Percentiles rank a stretch among this genome's conserved stretches.
Conservation (phyloP, 2,888 invertebrate species). For the Nomada ferruginata region DNA sequence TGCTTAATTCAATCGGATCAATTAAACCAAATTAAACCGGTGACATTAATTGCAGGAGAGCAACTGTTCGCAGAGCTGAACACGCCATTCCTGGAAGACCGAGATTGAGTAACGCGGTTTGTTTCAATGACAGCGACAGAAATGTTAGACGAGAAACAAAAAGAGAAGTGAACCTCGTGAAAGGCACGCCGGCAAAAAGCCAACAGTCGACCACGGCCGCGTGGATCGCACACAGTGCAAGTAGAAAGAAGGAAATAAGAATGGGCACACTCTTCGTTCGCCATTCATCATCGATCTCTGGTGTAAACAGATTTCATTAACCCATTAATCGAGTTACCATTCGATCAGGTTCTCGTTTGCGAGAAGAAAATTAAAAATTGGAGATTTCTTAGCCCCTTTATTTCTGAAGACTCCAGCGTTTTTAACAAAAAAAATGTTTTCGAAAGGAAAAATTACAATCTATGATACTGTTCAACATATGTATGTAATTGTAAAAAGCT, state of each 20-base stretch:
- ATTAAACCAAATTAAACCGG: slow-evolving; percentile 32
- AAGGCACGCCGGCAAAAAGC: slow-evolving; percentile 49
- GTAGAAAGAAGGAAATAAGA: slow-evolving; percentile 62
- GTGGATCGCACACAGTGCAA: slow-evolving; percentile 25
- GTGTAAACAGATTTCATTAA: too few species aligned
- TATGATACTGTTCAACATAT: too few species aligned
- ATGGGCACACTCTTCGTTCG: not conserved
- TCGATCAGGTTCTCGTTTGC: too few species aligned
- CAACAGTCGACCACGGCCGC: slow-evolving; percentile 39
- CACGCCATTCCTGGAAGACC: slow-evolving; percentile 16
- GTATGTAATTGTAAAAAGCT: too few species aligned
- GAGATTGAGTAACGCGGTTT: slow-evolving; percentile 54
- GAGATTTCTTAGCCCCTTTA: too few species aligned
- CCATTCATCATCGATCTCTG: not conserved
- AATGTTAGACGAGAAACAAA: slow-evolving; percentile 1
- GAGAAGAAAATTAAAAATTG: too few species aligned
- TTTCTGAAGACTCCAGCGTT: too few species aligned
- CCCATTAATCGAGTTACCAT: too few species aligned
- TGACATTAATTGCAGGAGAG: slow-evolving; percentile 41
- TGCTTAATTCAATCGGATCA: slow-evolving; percentile 35
- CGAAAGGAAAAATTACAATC: too few species aligned
- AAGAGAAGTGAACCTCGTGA: slow-evolving; percentile 11
- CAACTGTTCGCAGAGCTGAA: slow-evolving; percentile 24
- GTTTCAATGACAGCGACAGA: slow-evolving; percentile 46
- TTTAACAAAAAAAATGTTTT: too few species aligned